Evolutionary conservation across 2,113 vertebrate species (phyloP).

Genomic region (Monarcha castaneiventris): DNA sequence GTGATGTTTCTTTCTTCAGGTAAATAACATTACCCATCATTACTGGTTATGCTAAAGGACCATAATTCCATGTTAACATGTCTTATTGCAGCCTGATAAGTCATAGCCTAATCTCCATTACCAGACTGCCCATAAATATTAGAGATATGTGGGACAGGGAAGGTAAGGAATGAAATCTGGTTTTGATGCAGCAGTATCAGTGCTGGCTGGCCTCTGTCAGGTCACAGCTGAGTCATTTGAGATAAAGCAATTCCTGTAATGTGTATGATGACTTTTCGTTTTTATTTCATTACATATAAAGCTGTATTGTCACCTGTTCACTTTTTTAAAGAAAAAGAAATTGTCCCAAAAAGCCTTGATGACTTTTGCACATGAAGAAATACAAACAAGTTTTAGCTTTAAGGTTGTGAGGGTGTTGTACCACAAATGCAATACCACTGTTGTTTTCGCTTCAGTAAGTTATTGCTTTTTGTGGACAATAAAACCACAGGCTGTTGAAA

Average conservation of each 20-base stretch:
- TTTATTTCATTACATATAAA: background rate
- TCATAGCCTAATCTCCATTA: conserved; percentile 31
- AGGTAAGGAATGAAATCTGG: conserved; percentile 12
- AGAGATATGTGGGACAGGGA: background rate
- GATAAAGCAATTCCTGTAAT: background rate
- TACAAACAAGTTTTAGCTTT: background rate
- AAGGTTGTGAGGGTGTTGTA: background rate
- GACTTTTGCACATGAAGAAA: background rate
- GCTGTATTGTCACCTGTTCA: background rate
- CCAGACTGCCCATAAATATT: conserved; percentile 38
- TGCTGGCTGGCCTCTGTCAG: background rate
- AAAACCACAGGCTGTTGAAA: conserved; percentile 56
- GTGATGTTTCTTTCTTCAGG: conserved; percentile 42
- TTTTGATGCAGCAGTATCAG: background rate
- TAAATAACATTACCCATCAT: conserved; percentile 58
- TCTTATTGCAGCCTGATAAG: conserved; percentile 42
- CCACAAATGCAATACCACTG: background rate
- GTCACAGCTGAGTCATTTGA: background rate
- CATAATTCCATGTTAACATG: conserved; percentile 41
- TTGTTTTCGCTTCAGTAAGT: conserved; percentile 29
- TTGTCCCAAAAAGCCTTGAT: background rate
- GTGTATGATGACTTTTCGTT: background rate
- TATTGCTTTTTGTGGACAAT: conserved; percentile 50
- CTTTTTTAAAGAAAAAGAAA: background rate
- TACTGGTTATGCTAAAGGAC: conserved; percentile 37